Evolutionary conservation across 2,113 vertebrate genomes (phyloP), one percentile per base, ranked within the genome.

Genomic region (Platysteira castanea): DNA sequence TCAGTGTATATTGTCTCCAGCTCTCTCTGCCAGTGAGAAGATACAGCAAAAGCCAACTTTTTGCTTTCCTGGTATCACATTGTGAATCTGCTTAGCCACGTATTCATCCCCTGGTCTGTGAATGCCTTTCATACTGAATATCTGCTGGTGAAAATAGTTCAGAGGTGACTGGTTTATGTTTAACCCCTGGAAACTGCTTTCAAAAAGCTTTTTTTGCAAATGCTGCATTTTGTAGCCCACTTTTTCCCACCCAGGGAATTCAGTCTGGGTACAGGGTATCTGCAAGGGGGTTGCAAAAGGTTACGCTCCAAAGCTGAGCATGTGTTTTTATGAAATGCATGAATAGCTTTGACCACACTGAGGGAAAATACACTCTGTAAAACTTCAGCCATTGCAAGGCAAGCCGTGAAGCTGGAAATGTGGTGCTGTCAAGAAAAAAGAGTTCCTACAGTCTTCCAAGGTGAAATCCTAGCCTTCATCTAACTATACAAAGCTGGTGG

Each of bases 401-500:
- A 94, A 80, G 30, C 75, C 80, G 70, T 6, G 6, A 90, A 73
- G 49, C 54, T 96, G 70, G 87, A 90, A 91, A 85, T 79, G 33
- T 86, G 78, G 70, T 83, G 35, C 71, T 91, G 54, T 96, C 75
- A 90, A 79, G 84, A 74, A 89, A 82, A 85, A 85, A 61, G 80
- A 39, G 54, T 80, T 91, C 35, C 54, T 94, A 77, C 50, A 42
- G 86, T 74, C 54, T 94, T 95, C 82, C 59, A 85, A 74, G 78
- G 82, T 92, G 88, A 96, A 97, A 97, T 80, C 78, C 35, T 93
- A 95, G n/a, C 60, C 70, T 83, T 84, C 60, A 13, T 87, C 84
- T 91, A 69, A 64, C 47, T 89, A 8, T 71, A 75, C 41, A 85
- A 94, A 92, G 31, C 65, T 75, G 23, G 61, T 96, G 94, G 94